Percentiles rank a stretch among this genome's conserved stretches.
Evolutionary conservation across 2,888 invertebrate genomes (phyloP).

Genomic region (Mythimna ferrago): DNA sequence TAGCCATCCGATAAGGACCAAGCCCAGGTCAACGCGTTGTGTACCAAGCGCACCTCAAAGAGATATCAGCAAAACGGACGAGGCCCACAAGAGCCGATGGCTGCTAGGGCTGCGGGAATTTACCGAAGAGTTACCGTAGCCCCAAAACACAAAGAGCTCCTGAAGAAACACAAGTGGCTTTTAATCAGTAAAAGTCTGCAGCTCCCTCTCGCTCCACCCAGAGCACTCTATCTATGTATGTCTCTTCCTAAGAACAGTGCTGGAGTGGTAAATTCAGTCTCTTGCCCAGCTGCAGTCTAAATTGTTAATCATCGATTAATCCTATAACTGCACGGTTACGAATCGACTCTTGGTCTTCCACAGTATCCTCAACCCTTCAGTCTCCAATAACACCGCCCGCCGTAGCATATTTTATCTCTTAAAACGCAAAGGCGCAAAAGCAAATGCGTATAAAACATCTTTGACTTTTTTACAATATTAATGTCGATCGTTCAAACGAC

Average conservation of each 20-base stretch:
- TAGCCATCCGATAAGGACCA: too few relatives aligned
- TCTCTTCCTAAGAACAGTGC: not conserved
- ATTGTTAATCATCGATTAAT: not conserved
- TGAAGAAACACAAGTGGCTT: too few relatives aligned
- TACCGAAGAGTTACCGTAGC: too few relatives aligned
- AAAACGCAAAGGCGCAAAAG: not conserved
- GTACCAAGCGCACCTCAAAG: too few relatives aligned
- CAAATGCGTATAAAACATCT: not conserved
- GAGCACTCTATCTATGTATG: not conserved
- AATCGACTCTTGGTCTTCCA: not conserved
- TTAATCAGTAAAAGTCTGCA: too few relatives aligned
- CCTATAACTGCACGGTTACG: not conserved
- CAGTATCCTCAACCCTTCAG: not conserved
- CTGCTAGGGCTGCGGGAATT: too few relatives aligned
- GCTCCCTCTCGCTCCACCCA: too few relatives aligned
- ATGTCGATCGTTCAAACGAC: constrained; percentile 38
- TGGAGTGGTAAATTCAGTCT: not conserved
- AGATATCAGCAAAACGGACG: too few relatives aligned
- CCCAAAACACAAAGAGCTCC: too few relatives aligned
- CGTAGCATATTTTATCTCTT: not conserved
- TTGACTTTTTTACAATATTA: constrained; percentile 21
- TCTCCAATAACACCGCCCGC: not conserved
- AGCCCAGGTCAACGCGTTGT: too few relatives aligned
- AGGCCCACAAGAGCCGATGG: too few relatives aligned
- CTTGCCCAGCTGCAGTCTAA: not conserved